These are phyloP conservation scores for Ecliptopera silaceata DNA, from an alignment of 2,888 invertebrate species.

Conservation along the genomic window DNA sequence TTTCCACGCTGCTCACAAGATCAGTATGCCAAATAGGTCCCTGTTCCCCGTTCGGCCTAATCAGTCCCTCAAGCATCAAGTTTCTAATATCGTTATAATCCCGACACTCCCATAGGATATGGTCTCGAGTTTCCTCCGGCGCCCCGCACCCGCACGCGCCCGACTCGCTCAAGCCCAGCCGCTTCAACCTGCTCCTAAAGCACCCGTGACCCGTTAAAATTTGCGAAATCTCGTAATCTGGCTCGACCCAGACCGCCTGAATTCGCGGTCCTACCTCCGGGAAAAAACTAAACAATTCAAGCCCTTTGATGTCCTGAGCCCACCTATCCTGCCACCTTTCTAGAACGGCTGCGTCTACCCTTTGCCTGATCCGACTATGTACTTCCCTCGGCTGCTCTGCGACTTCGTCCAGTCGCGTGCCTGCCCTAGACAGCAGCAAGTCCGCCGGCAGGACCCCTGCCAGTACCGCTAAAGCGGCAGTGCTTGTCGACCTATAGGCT, in stretches of 20 bases:
- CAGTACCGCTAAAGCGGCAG: constrained; percentile 9
- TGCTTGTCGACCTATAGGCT: constrained; percentile 5
- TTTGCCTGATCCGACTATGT: neutral
- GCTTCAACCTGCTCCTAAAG: too few species aligned
- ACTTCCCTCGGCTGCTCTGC: neutral
- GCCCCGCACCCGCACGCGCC: too few species aligned
- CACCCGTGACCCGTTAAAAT: neutral
- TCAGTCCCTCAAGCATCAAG: neutral
- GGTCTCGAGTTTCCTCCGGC: too few species aligned
- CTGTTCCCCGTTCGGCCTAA: neutral
- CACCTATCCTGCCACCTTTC: too few species aligned
- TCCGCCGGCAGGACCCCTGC: too few species aligned
- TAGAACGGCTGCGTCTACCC: neutral
- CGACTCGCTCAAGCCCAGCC: too few species aligned
- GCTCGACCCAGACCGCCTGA: constrained; percentile 12
- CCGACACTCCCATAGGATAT: neutral
- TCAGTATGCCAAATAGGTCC: neutral
- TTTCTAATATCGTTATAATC: neutral
- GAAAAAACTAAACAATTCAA: too few species aligned
- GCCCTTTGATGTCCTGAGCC: too few species aligned
- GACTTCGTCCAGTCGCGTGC: neutral
- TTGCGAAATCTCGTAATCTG: constrained; percentile 1
- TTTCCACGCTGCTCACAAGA: too few species aligned
- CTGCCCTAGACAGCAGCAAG: constrained; percentile 6
- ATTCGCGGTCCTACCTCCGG: constrained; percentile 10